Evolutionary conservation across 2,113 vertebrate genomes (phyloP).

Genomic region (Hippocampus abdominalis): DNA sequence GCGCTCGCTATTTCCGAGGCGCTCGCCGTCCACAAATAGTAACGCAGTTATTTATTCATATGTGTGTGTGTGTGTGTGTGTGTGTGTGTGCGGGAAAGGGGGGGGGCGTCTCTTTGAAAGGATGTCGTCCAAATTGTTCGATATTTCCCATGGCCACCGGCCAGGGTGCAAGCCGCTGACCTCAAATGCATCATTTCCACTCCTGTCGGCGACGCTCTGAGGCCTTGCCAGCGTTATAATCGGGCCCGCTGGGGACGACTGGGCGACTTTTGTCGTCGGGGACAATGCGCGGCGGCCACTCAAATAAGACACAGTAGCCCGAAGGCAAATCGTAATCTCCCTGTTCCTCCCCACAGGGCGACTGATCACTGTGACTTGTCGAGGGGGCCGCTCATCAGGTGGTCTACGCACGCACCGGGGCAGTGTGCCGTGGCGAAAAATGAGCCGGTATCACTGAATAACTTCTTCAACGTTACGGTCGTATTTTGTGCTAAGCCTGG

Average conservation of each 20-base stretch:
- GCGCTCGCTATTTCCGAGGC: constrained; percentile 72
- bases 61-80: constrained; percentile 39
- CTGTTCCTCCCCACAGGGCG: constrained; percentile 49
- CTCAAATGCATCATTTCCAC: constrained; percentile 72
- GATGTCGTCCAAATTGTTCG: constrained; percentile 65
- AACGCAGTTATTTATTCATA: constrained; percentile 53
- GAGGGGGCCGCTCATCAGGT: neutral
- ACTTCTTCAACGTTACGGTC: too few species aligned
- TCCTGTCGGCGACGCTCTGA: constrained; percentile 52
- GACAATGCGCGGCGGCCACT: constrained; percentile 42
- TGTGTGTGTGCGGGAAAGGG: too few species aligned
- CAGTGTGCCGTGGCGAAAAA: constrained; percentile 12
- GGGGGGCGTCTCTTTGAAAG: constrained; percentile 31
- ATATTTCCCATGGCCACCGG: constrained; percentile 64
- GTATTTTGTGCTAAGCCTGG: too few species aligned
- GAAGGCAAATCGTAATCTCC: constrained; percentile 46
- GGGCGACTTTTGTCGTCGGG: constrained; percentile 50
- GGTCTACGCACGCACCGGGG: constrained; percentile 15
- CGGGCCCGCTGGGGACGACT: constrained; percentile 39
- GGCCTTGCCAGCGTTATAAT: constrained; percentile 51
- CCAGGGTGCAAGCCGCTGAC: constrained; percentile 41
- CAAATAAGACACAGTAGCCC: constrained; percentile 52
- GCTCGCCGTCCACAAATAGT: constrained; percentile 73
- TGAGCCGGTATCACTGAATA: constrained; percentile 24
- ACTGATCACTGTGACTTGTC: constrained; percentile 44